Base-by-base conservation (phyloP, 1,140 invertebrate genomes). In the Drosophila orena region DNA sequence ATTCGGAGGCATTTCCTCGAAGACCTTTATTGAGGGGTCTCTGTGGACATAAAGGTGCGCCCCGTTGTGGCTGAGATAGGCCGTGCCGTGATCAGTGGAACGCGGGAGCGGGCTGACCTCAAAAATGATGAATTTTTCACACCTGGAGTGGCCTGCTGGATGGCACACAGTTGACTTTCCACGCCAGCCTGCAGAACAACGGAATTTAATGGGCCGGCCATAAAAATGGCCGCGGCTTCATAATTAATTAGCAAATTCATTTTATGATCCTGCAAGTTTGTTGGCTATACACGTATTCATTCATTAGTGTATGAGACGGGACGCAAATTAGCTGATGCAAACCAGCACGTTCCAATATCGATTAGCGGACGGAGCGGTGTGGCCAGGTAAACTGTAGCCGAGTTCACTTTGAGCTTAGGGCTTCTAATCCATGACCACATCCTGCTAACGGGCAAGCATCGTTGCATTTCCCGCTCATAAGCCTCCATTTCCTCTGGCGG, bases 81-180 rank as follows among this genome's bases (percentile, higher is more conserved):
- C n/a, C n/a, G n/a, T n/a, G n/a, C n/a, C n/a, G n/a, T n/a, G n/a
- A 46, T 78, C 68, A 58, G 43, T 15, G 5, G 35, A 20, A 22
- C 30, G 38, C 24, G 35, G 24, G 50, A 54, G 49, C 61, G 42
- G 56, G 46, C 49, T 72, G 37, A 77, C 64, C 54, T 24, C 34
- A 49, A 52, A 73, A 71, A 64, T 57, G 46, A 60, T 76, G 70
- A 81, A 79, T 75, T 79, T 64, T 86, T 86, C 83, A 79, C 83
- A 77, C 75, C 75, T 77, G 60, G 71, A 66, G 77, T 58, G 55
- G 60, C 50, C 30, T 12, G 34, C 40, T 59, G 42, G 46, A 44
- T 50, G 59, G 34, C 58, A 14, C 47, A 8, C 47, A 11, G 30
- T n/a, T 64, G 58, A 58, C 35, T 37, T 52, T 58, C n/a, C 24